These are phyloP conservation scores for Metellina segmentata DNA, from an alignment of 2,888 invertebrate species.

Conservation along the genomic window DNA sequence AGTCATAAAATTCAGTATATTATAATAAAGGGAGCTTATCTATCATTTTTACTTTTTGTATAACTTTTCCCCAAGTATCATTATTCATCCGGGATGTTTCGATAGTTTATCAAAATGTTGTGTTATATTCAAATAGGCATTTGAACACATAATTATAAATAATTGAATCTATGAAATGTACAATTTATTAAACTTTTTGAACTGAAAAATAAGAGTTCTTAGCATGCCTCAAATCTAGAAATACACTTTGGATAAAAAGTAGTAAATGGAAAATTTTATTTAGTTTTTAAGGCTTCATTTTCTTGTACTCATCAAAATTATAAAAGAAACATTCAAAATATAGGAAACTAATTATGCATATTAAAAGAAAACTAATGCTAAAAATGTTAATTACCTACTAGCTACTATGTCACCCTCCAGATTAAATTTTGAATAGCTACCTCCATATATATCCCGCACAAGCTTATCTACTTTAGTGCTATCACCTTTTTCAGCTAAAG, in stretches of 20 bases:
- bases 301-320: not conserved
- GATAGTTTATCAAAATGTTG: no score
- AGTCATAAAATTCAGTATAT: no score
- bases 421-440: conserved; percentile 94
- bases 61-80: no score
- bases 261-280: not conserved
- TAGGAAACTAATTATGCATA: not conserved
- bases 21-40: no score
- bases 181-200: not conserved
- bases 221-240: not conserved
- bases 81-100: no score
- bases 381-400: conserved; percentile 88
- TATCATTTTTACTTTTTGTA: no score
- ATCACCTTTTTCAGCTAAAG: conserved; percentile 95
- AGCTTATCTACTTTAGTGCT: conserved; percentile 96
- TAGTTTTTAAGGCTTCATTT: not conserved
- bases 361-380: conserved; percentile 33
- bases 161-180: not conserved
- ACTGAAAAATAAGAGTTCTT: not conserved
- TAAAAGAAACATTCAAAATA: not conserved
- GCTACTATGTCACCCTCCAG: conserved; percentile 96
- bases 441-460: conserved; percentile 97
- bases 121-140: no score
- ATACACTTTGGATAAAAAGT: not conserved
- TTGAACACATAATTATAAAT: no score